A percentile compares a stretch with the other conserved stretches of the same genome.
These are phyloP conservation scores for Smittia sp. DNA, from an alignment of 2,888 invertebrate genomes.

Conservation along the genomic window DNA sequence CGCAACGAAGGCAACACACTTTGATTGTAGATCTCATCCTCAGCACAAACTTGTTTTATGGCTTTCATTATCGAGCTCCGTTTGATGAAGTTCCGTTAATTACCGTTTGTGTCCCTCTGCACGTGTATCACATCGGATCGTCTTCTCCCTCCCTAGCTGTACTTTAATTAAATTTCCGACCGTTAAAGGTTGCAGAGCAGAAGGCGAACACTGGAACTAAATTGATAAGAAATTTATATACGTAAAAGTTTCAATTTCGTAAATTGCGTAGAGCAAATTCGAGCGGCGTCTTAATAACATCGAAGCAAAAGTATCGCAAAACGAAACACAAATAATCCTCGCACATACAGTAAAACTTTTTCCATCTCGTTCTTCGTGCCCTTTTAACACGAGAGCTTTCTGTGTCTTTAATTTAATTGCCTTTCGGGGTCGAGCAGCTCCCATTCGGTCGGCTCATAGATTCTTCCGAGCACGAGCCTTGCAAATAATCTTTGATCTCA, in stretches of 20 bases:
- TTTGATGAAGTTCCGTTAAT: conserved; percentile 28
- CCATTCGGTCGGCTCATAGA: too few species aligned
- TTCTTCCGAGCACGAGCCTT: neutral
- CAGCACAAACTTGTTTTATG: conserved; percentile 29
- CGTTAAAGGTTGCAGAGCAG: neutral
- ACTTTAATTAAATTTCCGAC: conserved; percentile 17
- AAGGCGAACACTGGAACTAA: neutral
- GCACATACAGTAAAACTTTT: neutral
- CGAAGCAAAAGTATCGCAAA: neutral
- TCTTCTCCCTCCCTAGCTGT: neutral
- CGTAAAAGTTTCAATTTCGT: conserved; percentile 18
- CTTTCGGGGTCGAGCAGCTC: neutral
- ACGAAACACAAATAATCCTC: conserved; percentile 3
- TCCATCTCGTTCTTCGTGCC: neutral
- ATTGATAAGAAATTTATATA: conserved; percentile 29
- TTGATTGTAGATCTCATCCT: neutral
- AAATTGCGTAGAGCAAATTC: neutral
- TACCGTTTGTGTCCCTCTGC: neutral
- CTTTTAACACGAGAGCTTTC: neutral
- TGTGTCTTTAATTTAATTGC: conserved; percentile 5
- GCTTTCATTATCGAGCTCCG: conserved; percentile 4
- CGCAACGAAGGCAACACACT: neutral
- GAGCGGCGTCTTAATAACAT: neutral
- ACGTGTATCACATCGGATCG: neutral
- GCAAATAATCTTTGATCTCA: conserved; percentile 37